These are phyloP conservation scores for Smithornis capensis DNA, from an alignment of 2,113 vertebrate species.

Conservation along the genomic window DNA sequence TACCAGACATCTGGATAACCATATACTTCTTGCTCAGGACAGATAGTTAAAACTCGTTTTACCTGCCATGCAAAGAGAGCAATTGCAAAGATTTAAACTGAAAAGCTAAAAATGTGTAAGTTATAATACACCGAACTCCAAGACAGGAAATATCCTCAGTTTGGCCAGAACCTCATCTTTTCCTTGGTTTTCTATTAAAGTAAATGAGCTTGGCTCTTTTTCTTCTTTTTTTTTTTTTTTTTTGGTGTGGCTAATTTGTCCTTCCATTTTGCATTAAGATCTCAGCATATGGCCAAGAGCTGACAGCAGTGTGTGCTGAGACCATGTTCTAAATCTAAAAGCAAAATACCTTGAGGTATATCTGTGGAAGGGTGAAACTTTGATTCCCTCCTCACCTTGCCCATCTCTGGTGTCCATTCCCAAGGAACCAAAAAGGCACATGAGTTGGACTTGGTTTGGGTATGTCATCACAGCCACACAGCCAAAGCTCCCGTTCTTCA, in stretches of 20 bases:
- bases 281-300: not conserved
- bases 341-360: rapidly evolving
- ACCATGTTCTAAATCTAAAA: not conserved
- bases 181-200: not conserved
- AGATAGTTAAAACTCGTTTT: not conserved
- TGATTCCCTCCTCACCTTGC: not conserved
- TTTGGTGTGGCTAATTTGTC: not conserved
- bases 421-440: not conserved
- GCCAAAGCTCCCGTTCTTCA: not conserved
- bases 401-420: not conserved
- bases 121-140: not conserved
- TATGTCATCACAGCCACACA: not conserved
- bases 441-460: not conserved
- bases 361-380: not conserved
- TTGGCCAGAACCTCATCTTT: not conserved
- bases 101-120: not conserved
- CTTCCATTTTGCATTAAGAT: not conserved
- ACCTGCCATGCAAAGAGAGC: not conserved
- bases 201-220: not conserved
- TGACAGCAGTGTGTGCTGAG: not conserved
- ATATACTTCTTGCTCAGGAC: not conserved
- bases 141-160: not conserved
- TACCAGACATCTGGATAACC: not conserved
- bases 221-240: not conserved
- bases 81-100: not conserved